These are phyloP conservation scores for Heliconius nattereri DNA, from an alignment of 1,140 invertebrate genomes.

Conservation along the genomic window DNA sequence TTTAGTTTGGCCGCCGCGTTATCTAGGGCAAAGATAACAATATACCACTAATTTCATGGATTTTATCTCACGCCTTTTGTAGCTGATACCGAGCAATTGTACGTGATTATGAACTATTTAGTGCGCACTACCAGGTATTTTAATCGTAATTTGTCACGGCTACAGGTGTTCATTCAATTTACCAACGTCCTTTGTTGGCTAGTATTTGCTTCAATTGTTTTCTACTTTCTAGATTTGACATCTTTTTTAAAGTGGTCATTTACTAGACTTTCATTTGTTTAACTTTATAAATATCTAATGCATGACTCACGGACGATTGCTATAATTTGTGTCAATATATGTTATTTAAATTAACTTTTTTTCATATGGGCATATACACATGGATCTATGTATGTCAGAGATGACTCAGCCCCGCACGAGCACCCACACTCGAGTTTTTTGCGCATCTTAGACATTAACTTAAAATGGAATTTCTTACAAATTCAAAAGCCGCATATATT, in stretches of 20 bases:
- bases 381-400: conserved; percentile 15
- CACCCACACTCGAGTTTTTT: conserved; percentile 3
- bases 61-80: conserved; percentile 37
- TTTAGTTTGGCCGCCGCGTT: conserved; percentile 47
- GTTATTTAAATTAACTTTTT: conserved; percentile 6
- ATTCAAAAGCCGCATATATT: not conserved
- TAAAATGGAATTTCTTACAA: not conserved
- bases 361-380: not conserved
- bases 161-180: conserved; percentile 36
- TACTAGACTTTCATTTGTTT: not conserved
- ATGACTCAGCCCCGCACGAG: conserved; percentile 9
- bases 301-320: not conserved
- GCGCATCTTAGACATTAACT: not conserved
- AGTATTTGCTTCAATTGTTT: conserved; percentile 24
- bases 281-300: not conserved
- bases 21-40: conserved; percentile 42
- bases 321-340: not conserved
- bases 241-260: conserved; percentile 16
- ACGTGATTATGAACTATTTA: conserved; percentile 37
- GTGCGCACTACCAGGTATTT: conserved; percentile 22
- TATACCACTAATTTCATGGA: conserved; percentile 45
- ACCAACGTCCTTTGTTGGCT: conserved; percentile 33
- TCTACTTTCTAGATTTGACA: conserved; percentile 32
- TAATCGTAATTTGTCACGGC: conserved; percentile 29
- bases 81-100: conserved; percentile 25